Evolutionary conservation across 2,113 vertebrate species (phyloP).

Genomic region (Pholis gunnellus): DNA sequence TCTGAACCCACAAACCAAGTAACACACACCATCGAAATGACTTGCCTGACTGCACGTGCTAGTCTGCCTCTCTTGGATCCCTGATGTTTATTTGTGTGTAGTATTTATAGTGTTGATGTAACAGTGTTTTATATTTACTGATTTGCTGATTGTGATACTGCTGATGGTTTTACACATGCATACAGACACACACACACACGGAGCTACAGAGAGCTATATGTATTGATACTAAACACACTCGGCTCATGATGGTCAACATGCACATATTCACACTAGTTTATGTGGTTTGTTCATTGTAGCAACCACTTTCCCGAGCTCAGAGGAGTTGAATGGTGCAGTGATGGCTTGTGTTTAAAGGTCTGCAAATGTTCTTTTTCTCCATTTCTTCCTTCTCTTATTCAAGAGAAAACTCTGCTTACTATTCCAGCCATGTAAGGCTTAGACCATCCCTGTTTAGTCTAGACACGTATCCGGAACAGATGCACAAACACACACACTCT

Average conservation of each 20-base stretch:
- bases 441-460: conserved; percentile 77
- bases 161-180: neutral
- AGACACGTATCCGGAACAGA: conserved; percentile 72
- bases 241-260: neutral
- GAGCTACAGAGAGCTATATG: conserved; percentile 6
- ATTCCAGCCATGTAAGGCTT: conserved; percentile 64
- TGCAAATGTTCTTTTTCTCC: conserved; percentile 57
- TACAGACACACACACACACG: neutral
- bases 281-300: conserved; percentile 22
- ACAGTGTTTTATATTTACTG: conserved; percentile 8
- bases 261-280: conserved; percentile 11
- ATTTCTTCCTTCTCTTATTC: conserved; percentile 50
- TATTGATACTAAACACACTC: neutral
- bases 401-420: conserved; percentile 68
- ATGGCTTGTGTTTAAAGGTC: conserved; percentile 52
- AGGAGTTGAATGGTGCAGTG: conserved; percentile 24
- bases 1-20: conserved; percentile 39
- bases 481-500: conserved; percentile 8
- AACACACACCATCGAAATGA: conserved; percentile 33
- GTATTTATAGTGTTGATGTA: conserved; percentile 13
- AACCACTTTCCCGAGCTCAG: conserved; percentile 26
- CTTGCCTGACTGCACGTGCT: neutral
- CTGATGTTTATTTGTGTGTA: conserved; percentile 10
- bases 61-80: conserved; percentile 19
- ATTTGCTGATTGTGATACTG: neutral